Base-by-base conservation (phyloP, 1,140 invertebrate genomes). In the Oryctes rhinoceros region DNA sequence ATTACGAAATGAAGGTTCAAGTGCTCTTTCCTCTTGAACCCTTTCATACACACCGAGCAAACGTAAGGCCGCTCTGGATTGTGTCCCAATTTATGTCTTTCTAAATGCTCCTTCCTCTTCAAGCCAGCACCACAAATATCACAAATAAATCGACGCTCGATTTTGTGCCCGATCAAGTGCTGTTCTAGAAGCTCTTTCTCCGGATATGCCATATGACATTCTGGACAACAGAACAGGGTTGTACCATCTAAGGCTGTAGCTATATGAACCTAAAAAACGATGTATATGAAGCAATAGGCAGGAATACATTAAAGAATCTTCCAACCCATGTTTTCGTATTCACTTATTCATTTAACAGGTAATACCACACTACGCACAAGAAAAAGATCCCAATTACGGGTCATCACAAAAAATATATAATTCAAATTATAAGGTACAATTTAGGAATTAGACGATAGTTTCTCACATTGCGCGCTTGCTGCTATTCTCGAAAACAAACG, bases 11-110 rank as follows among this genome's bases (percentile, higher is more conserved):
- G 94, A 59, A 94, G 88, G 87, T 94, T 94, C 78, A 95, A 88
- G 84, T 95, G 94, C 84, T 95, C 94, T 88, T 94, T 94, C 71
- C 94, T 89, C 86, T 95, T 95, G 87, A 95, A 95, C 4, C 92
- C 88, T 86, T 95, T 95, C 87, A 92, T 90, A 85, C 94, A 95
- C 11, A 94, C 91, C 18, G 91, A 90, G 87, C 94, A 95, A 13
- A 93, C 92, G 84, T 93, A 94, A 0, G 94, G 94, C 83, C 94
- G 89, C 84, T 95, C 94, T 0, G 94, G 93, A 88, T 94, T 94
- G 86, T 95, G 94, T 1, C 93, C 94, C 39, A 94, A 87, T 85
- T 94, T 94, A 85, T 95, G 94, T 76, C 94, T 87, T 85, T 94
- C 94, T 48, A 95, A 86, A 87, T 95, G 94, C 85, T 95, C 94